phyloP scores from a whole-genome alignment of 2,888 invertebrate genomes.

The Asteroscopus sphinx region DNA sequence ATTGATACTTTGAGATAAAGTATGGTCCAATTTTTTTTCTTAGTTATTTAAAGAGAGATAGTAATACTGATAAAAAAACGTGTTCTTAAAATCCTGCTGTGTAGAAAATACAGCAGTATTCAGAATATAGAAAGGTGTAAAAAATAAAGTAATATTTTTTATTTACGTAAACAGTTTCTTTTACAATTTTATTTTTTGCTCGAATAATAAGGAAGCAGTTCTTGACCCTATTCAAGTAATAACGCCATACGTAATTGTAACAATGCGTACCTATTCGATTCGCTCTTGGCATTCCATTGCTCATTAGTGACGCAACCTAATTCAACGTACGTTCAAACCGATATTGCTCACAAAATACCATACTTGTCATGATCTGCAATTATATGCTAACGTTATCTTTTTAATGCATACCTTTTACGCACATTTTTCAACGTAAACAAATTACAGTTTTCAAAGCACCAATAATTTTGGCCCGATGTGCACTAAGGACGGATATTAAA shows the following conservation, averaged over 20 bases:
- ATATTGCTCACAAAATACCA: conserved; percentile 53
- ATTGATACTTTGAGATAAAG: neutral
- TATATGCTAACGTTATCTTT: conserved; percentile 55
- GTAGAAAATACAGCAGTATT: too few species aligned
- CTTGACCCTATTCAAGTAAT: conserved; percentile 8
- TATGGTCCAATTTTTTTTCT: too few species aligned
- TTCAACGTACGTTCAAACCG: conserved; percentile 39
- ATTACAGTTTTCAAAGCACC: conserved; percentile 81
- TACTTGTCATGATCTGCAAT: conserved; percentile 57
- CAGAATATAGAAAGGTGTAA: too few species aligned
- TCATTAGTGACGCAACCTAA: conserved; percentile 47
- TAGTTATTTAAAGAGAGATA: too few species aligned
- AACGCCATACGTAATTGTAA: conserved; percentile 33
- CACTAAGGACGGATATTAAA: conserved; percentile 79
- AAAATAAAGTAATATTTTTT: too few species aligned
- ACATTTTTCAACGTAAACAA: conserved; percentile 69
- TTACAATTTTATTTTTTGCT: too few species aligned
- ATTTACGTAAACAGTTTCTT: too few species aligned
- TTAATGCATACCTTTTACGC: conserved; percentile 61
- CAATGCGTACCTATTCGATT: conserved; percentile 22
- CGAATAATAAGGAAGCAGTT: neutral
- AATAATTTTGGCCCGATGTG: conserved; percentile 77
- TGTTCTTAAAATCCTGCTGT: too few species aligned
- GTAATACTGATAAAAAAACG: too few species aligned
- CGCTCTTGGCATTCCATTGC: conserved; percentile 43